Conservation (phyloP, 2,113 vertebrate genomes). For the Epinephelus lanceolatus region DNA sequence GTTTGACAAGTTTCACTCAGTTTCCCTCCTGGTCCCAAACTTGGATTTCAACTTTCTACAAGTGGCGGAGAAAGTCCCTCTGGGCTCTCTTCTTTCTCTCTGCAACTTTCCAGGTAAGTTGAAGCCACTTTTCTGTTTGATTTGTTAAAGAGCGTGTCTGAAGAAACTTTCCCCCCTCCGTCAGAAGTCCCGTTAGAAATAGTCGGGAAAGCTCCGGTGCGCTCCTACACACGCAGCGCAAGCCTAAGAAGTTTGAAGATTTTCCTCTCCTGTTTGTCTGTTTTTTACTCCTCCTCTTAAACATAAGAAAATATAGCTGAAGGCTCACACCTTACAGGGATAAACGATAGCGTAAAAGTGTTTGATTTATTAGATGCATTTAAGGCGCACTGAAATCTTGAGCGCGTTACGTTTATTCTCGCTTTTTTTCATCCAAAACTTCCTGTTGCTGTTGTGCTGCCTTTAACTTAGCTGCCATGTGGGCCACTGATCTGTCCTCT, state of each 20-base stretch:
- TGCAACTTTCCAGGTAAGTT: conserved; percentile 70
- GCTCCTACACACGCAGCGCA: neutral
- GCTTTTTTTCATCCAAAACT: neutral
- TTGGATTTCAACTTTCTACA: conserved; percentile 63
- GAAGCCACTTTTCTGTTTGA: neutral
- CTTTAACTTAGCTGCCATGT: neutral
- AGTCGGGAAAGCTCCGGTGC: neutral
- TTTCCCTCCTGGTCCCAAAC: conserved; percentile 66
- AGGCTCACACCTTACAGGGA: too few relatives aligned
- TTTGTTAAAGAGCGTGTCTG: too few relatives aligned
- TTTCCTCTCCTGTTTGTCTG: neutral
- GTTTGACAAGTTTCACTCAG: conserved; percentile 81
- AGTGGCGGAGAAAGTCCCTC: conserved; percentile 61
- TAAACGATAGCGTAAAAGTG: neutral
- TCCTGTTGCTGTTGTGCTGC: neutral
- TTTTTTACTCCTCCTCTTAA: too few relatives aligned
- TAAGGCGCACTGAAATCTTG: neutral
- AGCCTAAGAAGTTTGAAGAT: neutral
- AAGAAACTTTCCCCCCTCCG: neutral
- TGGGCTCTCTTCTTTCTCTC: conserved; percentile 54
- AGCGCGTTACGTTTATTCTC: neutral
- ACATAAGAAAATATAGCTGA: rapidly evolving
- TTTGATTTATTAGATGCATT: neutral
- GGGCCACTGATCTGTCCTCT: neutral
- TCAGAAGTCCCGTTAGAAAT: neutral